Percentiles rank a stretch among this genome's conserved stretches.
Evolutionary conservation across 2,888 invertebrate species (phyloP).

Genomic region (Cetonia aurata): DNA sequence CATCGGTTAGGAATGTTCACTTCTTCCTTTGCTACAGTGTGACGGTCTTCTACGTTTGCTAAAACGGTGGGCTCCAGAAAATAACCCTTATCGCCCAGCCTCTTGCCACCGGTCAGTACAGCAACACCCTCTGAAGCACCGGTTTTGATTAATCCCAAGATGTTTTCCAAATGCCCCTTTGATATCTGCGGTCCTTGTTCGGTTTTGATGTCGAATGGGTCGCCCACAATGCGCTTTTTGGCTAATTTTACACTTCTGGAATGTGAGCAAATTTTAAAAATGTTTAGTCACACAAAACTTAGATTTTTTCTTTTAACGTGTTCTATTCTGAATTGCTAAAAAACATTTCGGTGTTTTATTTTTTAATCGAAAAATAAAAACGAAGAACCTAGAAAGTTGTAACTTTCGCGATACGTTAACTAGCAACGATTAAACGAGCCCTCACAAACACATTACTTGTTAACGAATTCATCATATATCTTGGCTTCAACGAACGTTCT

Average conservation of each 20-base stretch:
- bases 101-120: conserved; percentile 81
- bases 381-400: too few relatives aligned
- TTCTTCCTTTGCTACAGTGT: conserved; percentile 87
- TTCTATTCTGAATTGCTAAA: too few relatives aligned
- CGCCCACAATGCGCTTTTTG: conserved; percentile 83
- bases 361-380: too few relatives aligned
- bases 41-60: conserved; percentile 84
- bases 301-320: too few relatives aligned
- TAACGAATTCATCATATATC: conserved; percentile 94
- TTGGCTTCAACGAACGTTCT: conserved; percentile 90
- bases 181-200: conserved; percentile 96
- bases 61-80: conserved; percentile 93
- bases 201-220: conserved; percentile 85
- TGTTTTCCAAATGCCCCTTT: conserved; percentile 84
- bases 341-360: too few relatives aligned
- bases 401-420: too few relatives aligned
- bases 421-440: too few relatives aligned
- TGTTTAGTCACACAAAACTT: neutral
- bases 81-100: conserved; percentile 79
- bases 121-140: conserved; percentile 90
- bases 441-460: conserved; percentile 57
- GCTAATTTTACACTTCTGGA: conserved; percentile 77
- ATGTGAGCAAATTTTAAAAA: neutral
- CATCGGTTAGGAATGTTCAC: conserved; percentile 1
- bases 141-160: conserved; percentile 81